Conservation (phyloP, 2,888 invertebrate genomes). For the Ennomos fuscantarius region DNA sequence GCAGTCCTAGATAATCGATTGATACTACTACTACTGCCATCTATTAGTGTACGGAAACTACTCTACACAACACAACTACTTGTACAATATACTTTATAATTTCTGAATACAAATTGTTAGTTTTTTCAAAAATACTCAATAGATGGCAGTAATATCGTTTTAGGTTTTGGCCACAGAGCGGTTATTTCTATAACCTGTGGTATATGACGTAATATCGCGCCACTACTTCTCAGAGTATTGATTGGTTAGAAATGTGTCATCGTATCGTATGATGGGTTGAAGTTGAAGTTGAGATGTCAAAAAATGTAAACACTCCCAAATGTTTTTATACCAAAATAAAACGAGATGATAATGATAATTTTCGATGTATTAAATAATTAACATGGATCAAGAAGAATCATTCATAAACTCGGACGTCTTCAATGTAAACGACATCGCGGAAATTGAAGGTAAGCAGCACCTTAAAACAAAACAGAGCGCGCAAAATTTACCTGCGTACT, state of each 20-base stretch:
- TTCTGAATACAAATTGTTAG: too few species aligned
- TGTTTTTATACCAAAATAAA: conserved; percentile 31
- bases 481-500: neutral
- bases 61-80: too few species aligned
- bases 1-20: too few species aligned
- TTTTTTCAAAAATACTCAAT: too few species aligned
- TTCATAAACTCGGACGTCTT: conserved; percentile 84
- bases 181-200: too few species aligned
- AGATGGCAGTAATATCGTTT: too few species aligned
- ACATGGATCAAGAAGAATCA: conserved; percentile 71
- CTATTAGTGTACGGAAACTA: too few species aligned
- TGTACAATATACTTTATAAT: too few species aligned
- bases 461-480: conserved; percentile 5
- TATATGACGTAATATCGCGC: conserved; percentile 85
- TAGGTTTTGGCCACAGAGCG: too few species aligned
- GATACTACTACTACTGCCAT: too few species aligned
- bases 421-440: conserved; percentile 88
- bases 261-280: conserved; percentile 56
- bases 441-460: conserved; percentile 86
- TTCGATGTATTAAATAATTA: conserved; percentile 33
- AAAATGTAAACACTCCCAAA: conserved; percentile 65
- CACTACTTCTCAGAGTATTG: conserved; percentile 75
- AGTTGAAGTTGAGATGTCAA: conserved; percentile 44
- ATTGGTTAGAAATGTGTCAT: conserved; percentile 81
- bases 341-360: conserved; percentile 37